These are phyloP conservation scores for Chiloscyllium plagiosum DNA, from an alignment of 2,113 vertebrate genomes.

Conservation along the genomic window DNA sequence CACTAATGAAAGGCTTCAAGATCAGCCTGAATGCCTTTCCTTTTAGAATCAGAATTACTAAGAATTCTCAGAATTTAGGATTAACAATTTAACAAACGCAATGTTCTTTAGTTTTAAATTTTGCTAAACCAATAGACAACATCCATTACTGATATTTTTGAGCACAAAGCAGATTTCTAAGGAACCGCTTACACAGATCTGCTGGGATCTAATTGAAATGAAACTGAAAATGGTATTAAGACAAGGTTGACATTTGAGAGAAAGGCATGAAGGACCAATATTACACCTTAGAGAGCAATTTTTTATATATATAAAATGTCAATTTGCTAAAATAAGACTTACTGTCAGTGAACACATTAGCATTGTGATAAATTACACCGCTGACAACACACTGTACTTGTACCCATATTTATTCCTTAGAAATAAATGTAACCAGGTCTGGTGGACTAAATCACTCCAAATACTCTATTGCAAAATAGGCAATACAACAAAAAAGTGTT, in stretches of 20 bases:
- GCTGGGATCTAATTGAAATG: neutral
- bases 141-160: neutral
- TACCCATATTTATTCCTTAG: neutral
- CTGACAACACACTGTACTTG: conserved; percentile 2
- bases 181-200: neutral
- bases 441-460: neutral
- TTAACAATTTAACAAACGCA: conserved; percentile 7
- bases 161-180: neutral
- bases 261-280: neutral
- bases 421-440: neutral
- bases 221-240: neutral
- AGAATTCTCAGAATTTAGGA: neutral
- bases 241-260: neutral
- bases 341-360: neutral
- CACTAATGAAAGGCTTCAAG: neutral
- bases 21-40: neutral
- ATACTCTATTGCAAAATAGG: neutral
- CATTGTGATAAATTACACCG: neutral
- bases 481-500: neutral
- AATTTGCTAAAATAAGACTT: neutral
- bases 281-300: neutral
- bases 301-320: neutral
- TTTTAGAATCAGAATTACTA: neutral
- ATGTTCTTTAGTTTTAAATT: neutral
- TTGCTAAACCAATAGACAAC: neutral